A percentile compares a stretch with the other conserved stretches of the same genome.
These are phyloP conservation scores for Apeira syringaria DNA, from an alignment of 2,888 invertebrate species.

Conservation along the genomic window DNA sequence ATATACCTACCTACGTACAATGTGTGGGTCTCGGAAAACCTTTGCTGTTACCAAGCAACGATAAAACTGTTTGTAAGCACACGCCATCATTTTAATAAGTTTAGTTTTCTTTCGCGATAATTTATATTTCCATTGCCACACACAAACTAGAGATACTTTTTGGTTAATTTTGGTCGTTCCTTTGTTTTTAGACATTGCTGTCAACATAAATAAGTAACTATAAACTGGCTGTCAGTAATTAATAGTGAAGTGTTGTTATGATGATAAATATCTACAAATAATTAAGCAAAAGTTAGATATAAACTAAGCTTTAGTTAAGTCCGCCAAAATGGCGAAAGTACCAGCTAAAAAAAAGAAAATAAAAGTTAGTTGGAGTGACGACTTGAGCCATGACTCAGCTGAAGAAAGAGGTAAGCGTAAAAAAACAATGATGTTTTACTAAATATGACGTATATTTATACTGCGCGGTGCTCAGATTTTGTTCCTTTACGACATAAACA, in stretches of 20 bases:
- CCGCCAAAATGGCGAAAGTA: constrained; percentile 40
- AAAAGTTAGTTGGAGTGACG: constrained; percentile 77
- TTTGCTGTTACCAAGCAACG: constrained; percentile 7
- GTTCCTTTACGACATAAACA: no score
- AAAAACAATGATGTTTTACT: no score
- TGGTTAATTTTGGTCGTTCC: background rate
- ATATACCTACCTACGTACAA: no score
- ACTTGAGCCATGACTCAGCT: constrained; percentile 76
- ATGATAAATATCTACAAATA: no score
- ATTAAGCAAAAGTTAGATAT: background rate
- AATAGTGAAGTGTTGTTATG: constrained; percentile 6
- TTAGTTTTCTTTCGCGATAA: no score
- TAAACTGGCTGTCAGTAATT: constrained; percentile 9
- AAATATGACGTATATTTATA: no score
- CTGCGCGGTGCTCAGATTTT: no score
- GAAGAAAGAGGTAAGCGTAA: constrained; percentile 67
- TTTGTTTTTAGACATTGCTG: constrained; percentile 10
- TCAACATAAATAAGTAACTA: no score
- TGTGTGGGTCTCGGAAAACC: no score
- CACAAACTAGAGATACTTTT: background rate
- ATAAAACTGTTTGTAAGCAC: constrained; percentile 2
- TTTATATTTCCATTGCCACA: no score
- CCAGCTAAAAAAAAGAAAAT: constrained; percentile 36
- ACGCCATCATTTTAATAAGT: no score
- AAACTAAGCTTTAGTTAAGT: constrained; percentile 7